Base-by-base conservation (phyloP, 1,140 invertebrate genomes). In the Ridgeia piscesae region DNA sequence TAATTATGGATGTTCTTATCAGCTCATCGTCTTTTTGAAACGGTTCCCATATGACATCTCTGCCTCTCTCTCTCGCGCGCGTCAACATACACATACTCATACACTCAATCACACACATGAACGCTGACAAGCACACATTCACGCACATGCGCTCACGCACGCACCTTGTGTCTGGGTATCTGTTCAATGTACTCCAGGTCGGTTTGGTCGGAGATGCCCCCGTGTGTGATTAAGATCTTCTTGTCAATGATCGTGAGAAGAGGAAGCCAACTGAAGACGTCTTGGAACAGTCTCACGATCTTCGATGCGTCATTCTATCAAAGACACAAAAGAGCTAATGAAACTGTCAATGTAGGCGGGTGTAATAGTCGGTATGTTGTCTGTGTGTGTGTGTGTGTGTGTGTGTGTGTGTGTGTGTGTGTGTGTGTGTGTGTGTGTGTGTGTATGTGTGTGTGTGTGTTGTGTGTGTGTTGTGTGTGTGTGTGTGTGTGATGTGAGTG, bases 261-360 rank as follows among this genome's bases (percentile, higher is more conserved):
- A 0, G 98, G 98, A 88, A 99, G 96, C 98, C 98, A 98, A 93
- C 98, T 97, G 95, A 98, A 99, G 35, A 99, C 97, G 94, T 98
- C 97, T 95, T 98, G 98, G 93, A 99, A 97, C 93, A 98, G 95
- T 94, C 97, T 97, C 89, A 98, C 96, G 27, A 99, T 96, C 92
- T 97, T 97, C 92, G 97, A 97, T 11, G 98, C 97, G 94, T 98
- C 97, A 92, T 97, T 96, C 97, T 98, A 95, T 35, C 95, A 88
- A 92, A 27, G 33, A 91, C 42, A 27, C n/a, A 91, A 2, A 77
- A 77, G 8, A 9, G n/a, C 33, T 21, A 33, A n/a, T n/a, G n/a
- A n/a, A n/a, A n/a, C n/a, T 90, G 89, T 90, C 4, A 90, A 34
- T 2, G 17, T 21, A 0, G 9, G 89, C 11, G 35, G 14, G 21